Base-by-base conservation (phyloP, 2,797 vertebrate species). In the Hyperoplus immaculatus region DNA sequence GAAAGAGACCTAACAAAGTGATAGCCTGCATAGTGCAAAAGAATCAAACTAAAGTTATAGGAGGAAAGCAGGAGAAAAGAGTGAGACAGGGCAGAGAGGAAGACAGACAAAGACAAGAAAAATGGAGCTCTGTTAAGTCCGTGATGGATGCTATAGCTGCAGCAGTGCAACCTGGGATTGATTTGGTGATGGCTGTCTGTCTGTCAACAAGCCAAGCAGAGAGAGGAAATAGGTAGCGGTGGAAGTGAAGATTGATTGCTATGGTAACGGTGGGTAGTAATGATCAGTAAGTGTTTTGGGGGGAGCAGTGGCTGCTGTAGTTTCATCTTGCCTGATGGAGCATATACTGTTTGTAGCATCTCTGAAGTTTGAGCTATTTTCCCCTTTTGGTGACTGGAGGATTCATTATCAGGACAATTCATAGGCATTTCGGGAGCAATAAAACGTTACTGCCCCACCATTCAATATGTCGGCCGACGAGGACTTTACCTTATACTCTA, bases 141-240 rank as follows among this genome's bases (percentile, higher is more conserved):
- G 14, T 84, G 88, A 90, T 84, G 75, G 77, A 89, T 89, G 88
- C 55, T 60, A 67, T 81, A 71, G 79, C 58, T 60, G 69, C 82
- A 71, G 79, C 58, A 75, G 61, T 66, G 67, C 76, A 81, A 69
- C 69, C 70, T 76, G 69, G 81, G 85, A 89, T 80, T 89, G 86
- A 91, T 90, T 87, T 84, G 64, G 47, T 43, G 84, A 87, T 60
- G 80, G 73, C 69, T 85, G 73, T 73, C 86, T 77, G 87, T 91
- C 90, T 77, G 87, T 91, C 90, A 86, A 64, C 81, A 69, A 69
- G 55, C 62, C 77, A 73, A 75, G 71, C 57, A 69, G 72, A 75
- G 78, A 82, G 79, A 78, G 72, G 82, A 83, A 81, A 74, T 81
- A 38, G 78, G 80, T 57, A 72, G 61, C 49, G 5, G 58, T 54